These are phyloP conservation scores for Anguilla marmorata DNA, from an alignment of 2,797 vertebrate genomes.

Conservation along the genomic window DNA sequence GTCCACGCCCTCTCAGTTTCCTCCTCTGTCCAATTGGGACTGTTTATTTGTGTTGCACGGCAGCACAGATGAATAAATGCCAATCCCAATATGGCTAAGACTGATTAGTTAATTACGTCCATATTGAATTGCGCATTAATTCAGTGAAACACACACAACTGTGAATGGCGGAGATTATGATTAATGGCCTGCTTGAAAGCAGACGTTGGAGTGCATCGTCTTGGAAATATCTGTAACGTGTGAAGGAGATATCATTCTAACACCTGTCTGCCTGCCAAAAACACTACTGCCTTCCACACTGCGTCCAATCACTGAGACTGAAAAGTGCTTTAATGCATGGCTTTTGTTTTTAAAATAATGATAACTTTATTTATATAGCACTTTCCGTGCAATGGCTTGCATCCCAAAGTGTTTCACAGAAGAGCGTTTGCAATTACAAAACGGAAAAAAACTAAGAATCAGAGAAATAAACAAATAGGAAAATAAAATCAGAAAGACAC, in stretches of 20 bases:
- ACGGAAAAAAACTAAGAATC: no score
- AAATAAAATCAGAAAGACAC: no score
- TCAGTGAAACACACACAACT: neutral
- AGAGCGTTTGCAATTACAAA: no score
- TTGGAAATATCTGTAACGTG: neutral
- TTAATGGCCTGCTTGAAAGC: conserved; percentile 23
- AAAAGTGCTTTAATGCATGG: neutral
- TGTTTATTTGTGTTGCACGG: neutral
- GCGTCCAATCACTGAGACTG: neutral
- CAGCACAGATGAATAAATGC: neutral
- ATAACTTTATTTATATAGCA: no score
- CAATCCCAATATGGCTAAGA: neutral
- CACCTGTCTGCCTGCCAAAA: neutral
- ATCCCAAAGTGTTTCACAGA: no score
- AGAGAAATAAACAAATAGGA: no score
- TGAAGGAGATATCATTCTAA: neutral
- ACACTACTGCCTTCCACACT: neutral
- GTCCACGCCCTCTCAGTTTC: neutral
- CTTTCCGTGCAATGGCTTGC: no score
- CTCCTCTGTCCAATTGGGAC: no score
- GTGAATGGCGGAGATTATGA: conserved; percentile 16
- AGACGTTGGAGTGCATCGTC: neutral
- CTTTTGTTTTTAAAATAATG: neutral
- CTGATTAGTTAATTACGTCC: conserved; percentile 22
- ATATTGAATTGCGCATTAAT: conserved; percentile 26